Base-by-base conservation (phyloP, 1,140 invertebrate species). In the Cotesia glomerata region DNA sequence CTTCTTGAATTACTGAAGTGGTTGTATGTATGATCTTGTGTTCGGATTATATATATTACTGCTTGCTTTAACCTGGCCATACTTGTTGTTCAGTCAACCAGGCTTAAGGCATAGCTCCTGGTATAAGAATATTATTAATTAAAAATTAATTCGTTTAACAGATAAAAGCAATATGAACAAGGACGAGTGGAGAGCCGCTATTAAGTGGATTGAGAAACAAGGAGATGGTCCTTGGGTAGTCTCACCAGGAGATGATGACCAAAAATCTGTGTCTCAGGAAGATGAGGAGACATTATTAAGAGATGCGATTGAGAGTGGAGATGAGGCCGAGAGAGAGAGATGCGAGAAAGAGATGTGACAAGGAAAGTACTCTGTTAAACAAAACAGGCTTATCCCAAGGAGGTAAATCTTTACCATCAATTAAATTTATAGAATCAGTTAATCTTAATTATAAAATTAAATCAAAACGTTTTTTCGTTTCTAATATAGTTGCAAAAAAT, bases 61-160 rank as follows among this genome's bases (percentile, higher is more conserved):
- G 32, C 65, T 68, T 26, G 65, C n/a, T 68, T 68, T 52, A 52
- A 51, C 52, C 51, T 68, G 65, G 51, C 51, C 26, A 56, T 65
- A 68, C 65, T 68, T 68, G 49, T 68, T 7, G 65, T 68, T 68
- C 49, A 26, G 65, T 54, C 65, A 68, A 68, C 16, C 45, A 56
- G 51, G 32, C 51, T 32, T 14, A 52, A 32, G 52, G 45, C 16
- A 35, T 52, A 68, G 65, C 65, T 68, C 45, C 65, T 52, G 51
- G 51, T 68, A 54, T 54, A 68, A 32, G n/a, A 35, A n/a, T 52
- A 56, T 11, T 65, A 51, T 32, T 54, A 32, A n/a, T 54, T 14
- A 56, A 14, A 54, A 32, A 54, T 54, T 56, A 7, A 56, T 52
- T 68, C 39, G 26, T 54, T 32, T 54, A 32, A 32, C 65, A 51